These are phyloP conservation scores for Drosophila kokeensis DNA, from an alignment of 2,888 invertebrate species.

Conservation along the genomic window DNA sequence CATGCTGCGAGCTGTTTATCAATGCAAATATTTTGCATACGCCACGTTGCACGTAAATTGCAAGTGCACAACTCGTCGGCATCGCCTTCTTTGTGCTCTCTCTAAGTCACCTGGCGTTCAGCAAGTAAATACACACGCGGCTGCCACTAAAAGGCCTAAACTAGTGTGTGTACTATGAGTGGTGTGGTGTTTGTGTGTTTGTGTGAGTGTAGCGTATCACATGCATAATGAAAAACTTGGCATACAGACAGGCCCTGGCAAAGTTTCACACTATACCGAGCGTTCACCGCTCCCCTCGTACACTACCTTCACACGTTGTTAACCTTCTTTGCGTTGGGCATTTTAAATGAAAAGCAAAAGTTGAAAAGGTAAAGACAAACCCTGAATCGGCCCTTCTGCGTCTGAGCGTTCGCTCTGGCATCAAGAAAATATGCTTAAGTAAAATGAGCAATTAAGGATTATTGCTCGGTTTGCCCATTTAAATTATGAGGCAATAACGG, in stretches of 20 bases:
- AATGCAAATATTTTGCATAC: constrained; percentile 78
- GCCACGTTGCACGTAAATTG: constrained; percentile 76
- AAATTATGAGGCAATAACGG: constrained; percentile 67
- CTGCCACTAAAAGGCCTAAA: constrained; percentile 70
- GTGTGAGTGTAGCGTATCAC: constrained; percentile 32
- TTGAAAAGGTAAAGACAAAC: constrained; percentile 41
- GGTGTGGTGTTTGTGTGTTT: constrained; percentile 17
- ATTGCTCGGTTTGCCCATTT: constrained; percentile 74
- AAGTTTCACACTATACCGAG: constrained; percentile 60
- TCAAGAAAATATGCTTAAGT: constrained; percentile 73
- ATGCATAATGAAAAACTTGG: constrained; percentile 71
- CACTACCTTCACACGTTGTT: constrained; percentile 26
- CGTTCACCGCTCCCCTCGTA: not conserved
- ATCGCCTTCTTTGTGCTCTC: constrained; percentile 52
- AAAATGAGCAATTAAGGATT: constrained; percentile 79
- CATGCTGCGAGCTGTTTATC: constrained; percentile 71
- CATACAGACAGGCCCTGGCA: constrained; percentile 50
- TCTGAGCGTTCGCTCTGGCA: constrained; percentile 16
- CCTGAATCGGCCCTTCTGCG: not conserved
- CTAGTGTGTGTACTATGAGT: constrained; percentile 24
- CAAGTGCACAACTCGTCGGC: constrained; percentile 68
- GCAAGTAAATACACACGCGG: constrained; percentile 64
- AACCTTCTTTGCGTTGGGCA: constrained; percentile 76
- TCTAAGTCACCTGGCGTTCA: constrained; percentile 17
- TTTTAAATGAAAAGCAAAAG: constrained; percentile 70